phyloP scores from a whole-genome alignment of 2,888 invertebrate genomes.

The Argyresthia goedartella region DNA sequence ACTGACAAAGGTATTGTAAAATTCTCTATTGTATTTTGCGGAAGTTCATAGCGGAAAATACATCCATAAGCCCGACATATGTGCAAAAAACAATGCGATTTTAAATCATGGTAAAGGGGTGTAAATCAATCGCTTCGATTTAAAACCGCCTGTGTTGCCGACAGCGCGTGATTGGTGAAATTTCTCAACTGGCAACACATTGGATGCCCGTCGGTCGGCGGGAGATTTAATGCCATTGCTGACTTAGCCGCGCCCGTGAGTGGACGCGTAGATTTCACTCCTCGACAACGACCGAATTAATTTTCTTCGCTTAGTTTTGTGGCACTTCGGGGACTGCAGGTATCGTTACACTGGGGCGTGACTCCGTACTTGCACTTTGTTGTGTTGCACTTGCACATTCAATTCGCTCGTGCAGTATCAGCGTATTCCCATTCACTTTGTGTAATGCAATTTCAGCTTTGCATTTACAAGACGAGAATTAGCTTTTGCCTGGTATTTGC shows the following conservation, averaged over 20 bases:
- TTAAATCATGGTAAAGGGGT: conserved; percentile 5
- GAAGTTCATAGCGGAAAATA: no score
- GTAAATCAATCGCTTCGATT: conserved; percentile 28
- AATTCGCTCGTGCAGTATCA: neutral
- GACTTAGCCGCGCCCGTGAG: neutral
- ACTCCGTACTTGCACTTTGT: neutral
- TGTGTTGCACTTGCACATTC: neutral
- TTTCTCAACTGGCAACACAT: conserved; percentile 20
- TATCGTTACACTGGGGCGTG: neutral
- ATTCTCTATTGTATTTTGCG: no score
- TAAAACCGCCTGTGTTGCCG: conserved; percentile 17
- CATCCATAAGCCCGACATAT: no score
- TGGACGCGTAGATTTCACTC: neutral
- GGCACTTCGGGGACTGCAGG: neutral
- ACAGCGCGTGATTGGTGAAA: conserved; percentile 22
- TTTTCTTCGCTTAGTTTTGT: neutral
- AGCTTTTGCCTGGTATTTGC: no score
- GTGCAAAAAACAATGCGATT: no score
- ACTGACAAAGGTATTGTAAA: no score
- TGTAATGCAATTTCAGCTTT: no score
- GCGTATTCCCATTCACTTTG: neutral
- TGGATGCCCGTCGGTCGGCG: neutral
- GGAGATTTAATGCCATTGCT: neutral
- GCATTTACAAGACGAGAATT: no score
- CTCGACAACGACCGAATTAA: neutral